phyloP scores from a whole-genome alignment of 2,888 invertebrate genomes.

The Xestia c-nigrum region DNA sequence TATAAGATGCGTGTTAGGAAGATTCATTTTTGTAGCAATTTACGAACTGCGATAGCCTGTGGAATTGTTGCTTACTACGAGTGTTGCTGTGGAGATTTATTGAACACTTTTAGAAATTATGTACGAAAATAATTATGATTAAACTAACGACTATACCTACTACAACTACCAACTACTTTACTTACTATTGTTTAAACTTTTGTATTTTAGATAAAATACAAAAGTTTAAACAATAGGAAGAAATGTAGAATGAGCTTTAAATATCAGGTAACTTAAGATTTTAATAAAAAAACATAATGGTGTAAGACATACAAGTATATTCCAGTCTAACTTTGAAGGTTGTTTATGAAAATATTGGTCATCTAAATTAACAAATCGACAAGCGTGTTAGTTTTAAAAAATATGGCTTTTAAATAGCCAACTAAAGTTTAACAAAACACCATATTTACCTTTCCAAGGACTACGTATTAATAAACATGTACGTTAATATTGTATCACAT shows the following conservation, averaged over 20 bases:
- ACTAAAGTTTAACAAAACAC: background rate
- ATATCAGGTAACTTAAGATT: background rate
- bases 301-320: background rate
- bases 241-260: background rate
- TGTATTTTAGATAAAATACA: too few relatives aligned
- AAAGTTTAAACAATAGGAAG: too few relatives aligned
- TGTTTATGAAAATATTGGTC: background rate
- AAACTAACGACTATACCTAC: too few relatives aligned
- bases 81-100: background rate
- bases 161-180: too few relatives aligned
- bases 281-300: background rate
- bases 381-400: background rate
- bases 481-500: conserved; percentile 31
- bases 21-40: conserved; percentile 68
- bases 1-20: conserved; percentile 75
- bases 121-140: too few relatives aligned
- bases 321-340: background rate
- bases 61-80: conserved; percentile 36
- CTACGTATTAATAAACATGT: conserved; percentile 10
- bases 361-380: background rate
- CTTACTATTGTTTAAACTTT: too few relatives aligned
- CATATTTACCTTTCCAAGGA: background rate
- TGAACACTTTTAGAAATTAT: background rate
- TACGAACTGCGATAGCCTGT: conserved; percentile 54
- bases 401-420: background rate